Conservation (phyloP, 2,797 vertebrate species). For the Neoniphon sammara region DNA sequence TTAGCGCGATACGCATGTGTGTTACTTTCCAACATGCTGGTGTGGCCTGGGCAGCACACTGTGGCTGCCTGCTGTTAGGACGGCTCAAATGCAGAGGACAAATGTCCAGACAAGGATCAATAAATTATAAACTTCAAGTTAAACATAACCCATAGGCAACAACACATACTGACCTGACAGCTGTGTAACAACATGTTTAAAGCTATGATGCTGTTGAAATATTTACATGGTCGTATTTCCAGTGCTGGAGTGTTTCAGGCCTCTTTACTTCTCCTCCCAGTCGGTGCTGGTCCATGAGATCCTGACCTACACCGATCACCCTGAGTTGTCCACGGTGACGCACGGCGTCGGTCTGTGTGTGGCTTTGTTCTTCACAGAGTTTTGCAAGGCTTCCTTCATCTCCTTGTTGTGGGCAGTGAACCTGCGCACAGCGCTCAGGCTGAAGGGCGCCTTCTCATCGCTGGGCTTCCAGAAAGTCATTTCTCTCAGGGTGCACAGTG, state of each 20-base stretch:
- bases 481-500: conserved; percentile 76
- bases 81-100: no score
- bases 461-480: conserved; percentile 84
- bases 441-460: conserved; percentile 83
- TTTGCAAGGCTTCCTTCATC: conserved; percentile 78
- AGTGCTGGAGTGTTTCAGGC: no score
- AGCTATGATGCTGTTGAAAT: no score
- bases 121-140: no score
- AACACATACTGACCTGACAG: background rate
- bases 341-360: conserved; percentile 80
- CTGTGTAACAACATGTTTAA: no score
- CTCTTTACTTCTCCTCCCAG: conserved; percentile 61
- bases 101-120: no score
- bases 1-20: no score
- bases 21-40: no score
- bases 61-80: no score
- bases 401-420: conserved; percentile 85
- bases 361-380: conserved; percentile 82
- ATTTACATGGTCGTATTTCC: no score
- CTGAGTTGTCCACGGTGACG: background rate
- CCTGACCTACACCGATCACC: conserved; percentile 70
- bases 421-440: conserved; percentile 80
- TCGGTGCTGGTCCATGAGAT: conserved; percentile 83
- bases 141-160: no score
- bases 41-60: no score